Base-by-base conservation (phyloP, 2,113 vertebrate genomes). In the Australoheros scitulus region DNA sequence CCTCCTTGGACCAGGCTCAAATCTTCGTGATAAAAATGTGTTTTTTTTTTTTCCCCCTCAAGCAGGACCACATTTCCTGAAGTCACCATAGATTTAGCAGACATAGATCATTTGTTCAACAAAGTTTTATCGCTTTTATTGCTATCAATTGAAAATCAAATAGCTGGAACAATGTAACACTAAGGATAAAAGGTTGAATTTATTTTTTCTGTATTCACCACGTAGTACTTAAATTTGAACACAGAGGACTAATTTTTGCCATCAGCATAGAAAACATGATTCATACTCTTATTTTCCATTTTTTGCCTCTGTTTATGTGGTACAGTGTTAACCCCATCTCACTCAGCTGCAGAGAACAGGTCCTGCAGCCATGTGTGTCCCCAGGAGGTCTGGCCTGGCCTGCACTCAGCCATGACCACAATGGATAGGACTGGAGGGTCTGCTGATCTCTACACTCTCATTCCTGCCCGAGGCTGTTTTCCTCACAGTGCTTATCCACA, bases 331-430 rank as follows among this genome's bases (percentile, higher is more conserved):
- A 85, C 52, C 59, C 61, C 13, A 79, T 90, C 82, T 89, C 84
- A 83, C 77, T 87, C 87, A 1, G n/a, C 77, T 79, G 84, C 47
- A 72, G 26, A 55, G 68, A 6, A 32, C 88, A 43, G 85, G 38
- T 85, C 79, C 85, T 84, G 79, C 88, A 80, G 84, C 87, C 84
- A 72, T 84, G 80, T 83, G 79, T 13, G 79, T 86, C 91, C 89
- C 84, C 88, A 78, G 80, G 93, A 92, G 93, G 92, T 89, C 90
- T 59, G 87, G 85, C 87, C 87, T 86, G 83, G 86, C 76, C 85
- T 86, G 86, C 94, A 89, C 58, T 93, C 90, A 94, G 85, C 91
- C 92, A 86, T 94, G 91, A 95, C 89, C 90, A 79, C 91, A 92
- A 61, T 72, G 76, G 59, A 86, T 70, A 86, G 82, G 76, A 77